Evolutionary conservation across 1,140 invertebrate species (phyloP), one percentile per base, ranked within the genome.

Genomic region (Sycobia sp.): DNA sequence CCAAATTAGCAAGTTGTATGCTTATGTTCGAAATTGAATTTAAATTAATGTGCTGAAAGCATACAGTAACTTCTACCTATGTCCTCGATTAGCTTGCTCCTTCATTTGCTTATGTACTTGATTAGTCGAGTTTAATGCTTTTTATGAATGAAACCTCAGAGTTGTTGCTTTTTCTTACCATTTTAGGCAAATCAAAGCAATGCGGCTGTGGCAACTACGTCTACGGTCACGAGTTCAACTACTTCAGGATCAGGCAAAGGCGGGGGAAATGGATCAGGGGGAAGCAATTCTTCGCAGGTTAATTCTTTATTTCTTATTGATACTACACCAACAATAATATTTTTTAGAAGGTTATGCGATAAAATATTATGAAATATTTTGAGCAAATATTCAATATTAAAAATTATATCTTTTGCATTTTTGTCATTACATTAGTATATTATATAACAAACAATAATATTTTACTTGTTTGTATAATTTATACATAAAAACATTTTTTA

Each of bases 181-280:
- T 8, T 23, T 4, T 67, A 78, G 72, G 69, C 74, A 13, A 73
- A 67, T 16, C 76, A 74, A 49, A 73, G 69, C 43, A 81, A 75
- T 62, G 67, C 72, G 61, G 72, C 75, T 25, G 72, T 71, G 34
- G 66, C 75, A 8, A 44, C 61, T 47, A 61, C 72, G 27, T 71
- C 72, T 4, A 69, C 72, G 8, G 69, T 70, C 50, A 75, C 73
- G 44, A 77, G 63, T 59, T 69, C 78, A 11, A 75, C 82, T 49
- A 82, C 46, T 9, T 69, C 85, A 67, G 84, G 84, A n/a, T n/a
- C n/a, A 69, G 83, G 83, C 46, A 79, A 83, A 14, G 71, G 71
- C 3, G 77, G 79, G 14, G 69, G 77, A 11, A 11, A 9, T 50
- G 27, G 80, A 67, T 69, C 71, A 11, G 32, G 22, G 47, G 13